Percentiles rank a stretch among this genome's conserved stretches.
Evolutionary conservation across 2,888 invertebrate genomes (phyloP).

Genomic region (Rapana venosa): DNA sequence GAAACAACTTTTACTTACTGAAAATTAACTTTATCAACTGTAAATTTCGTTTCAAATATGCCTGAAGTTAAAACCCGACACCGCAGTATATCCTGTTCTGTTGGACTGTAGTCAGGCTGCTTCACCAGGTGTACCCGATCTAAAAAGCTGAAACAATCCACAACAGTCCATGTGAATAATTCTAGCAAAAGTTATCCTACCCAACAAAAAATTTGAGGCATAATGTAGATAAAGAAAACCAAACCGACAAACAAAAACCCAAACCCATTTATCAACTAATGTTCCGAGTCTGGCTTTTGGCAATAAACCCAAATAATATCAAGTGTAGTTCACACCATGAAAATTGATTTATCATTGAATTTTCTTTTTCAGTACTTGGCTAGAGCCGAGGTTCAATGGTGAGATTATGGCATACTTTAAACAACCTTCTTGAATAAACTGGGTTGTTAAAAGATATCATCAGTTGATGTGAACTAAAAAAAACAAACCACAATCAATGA

Average conservation of each 20-base stretch:
- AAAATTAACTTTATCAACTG: slow-evolving; percentile 99
- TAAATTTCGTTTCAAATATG: slow-evolving; percentile 99
- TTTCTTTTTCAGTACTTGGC: too few relatives aligned
- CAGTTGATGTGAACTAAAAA: too few relatives aligned
- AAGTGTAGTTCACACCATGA: too few relatives aligned
- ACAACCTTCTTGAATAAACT: too few relatives aligned
- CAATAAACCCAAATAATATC: too few relatives aligned
- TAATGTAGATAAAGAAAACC: background rate
- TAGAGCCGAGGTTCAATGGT: too few relatives aligned
- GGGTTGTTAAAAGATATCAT: too few relatives aligned
- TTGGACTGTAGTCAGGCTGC: slow-evolving; percentile 96
- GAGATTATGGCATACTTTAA: too few relatives aligned
- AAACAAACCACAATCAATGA: too few relatives aligned
- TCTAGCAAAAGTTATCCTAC: background rate
- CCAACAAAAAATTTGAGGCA: background rate
- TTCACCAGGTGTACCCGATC: slow-evolving; percentile 97
- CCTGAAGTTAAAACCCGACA: slow-evolving; percentile 99
- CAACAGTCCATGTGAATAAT: background rate
- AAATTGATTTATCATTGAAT: too few relatives aligned
- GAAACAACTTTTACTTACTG: slow-evolving; percentile 82
- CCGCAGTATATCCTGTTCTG: slow-evolving; percentile 99
- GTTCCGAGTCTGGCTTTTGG: too few relatives aligned
- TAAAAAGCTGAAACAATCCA: slow-evolving; percentile 87
- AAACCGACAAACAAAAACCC: background rate
- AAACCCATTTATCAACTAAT: too few relatives aligned